These are phyloP conservation scores for Microcebus ravelobensis DNA, from an alignment of 2,113 vertebrate species.

Conservation along the genomic window DNA sequence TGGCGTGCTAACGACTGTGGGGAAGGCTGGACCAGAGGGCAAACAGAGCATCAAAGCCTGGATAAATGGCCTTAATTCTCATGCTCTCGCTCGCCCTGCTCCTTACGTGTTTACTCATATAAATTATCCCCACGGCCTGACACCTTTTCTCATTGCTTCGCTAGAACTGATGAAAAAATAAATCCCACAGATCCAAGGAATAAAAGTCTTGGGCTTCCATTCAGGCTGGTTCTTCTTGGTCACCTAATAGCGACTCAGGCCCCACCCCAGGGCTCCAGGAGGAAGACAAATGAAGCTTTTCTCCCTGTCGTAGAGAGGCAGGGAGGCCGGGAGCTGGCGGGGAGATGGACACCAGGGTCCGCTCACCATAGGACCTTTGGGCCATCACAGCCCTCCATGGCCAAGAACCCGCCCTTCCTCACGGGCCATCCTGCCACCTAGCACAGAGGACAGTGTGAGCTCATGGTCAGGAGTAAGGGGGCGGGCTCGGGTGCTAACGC, in stretches of 20 bases:
- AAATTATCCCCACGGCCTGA: constrained; percentile 76
- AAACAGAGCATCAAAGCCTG: constrained; percentile 65
- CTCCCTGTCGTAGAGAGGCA: background rate
- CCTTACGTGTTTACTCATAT: constrained; percentile 79
- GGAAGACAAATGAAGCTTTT: background rate
- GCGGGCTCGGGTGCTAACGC: background rate
- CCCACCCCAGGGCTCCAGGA: background rate
- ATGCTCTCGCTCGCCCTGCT: constrained; percentile 61
- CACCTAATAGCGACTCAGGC: background rate
- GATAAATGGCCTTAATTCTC: constrained; percentile 81
- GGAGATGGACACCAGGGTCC: background rate
- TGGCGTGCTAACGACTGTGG: constrained; percentile 47
- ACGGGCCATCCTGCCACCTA: background rate
- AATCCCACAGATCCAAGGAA: constrained; percentile 71
- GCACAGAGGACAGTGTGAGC: background rate
- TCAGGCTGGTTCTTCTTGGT: background rate
- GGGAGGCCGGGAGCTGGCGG: rapidly evolving
- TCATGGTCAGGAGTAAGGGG: too few relatives aligned
- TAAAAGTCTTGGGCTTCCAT: constrained; percentile 66
- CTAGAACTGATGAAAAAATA: constrained; percentile 74
- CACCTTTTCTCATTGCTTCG: constrained; percentile 70
- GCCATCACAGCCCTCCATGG: background rate
- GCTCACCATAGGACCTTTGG: background rate
- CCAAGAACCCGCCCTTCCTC: background rate
- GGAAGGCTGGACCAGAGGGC: constrained; percentile 70